Evolutionary conservation across 2,797 vertebrate genomes (phyloP).

Genomic region (Epinephelus awoara): DNA sequence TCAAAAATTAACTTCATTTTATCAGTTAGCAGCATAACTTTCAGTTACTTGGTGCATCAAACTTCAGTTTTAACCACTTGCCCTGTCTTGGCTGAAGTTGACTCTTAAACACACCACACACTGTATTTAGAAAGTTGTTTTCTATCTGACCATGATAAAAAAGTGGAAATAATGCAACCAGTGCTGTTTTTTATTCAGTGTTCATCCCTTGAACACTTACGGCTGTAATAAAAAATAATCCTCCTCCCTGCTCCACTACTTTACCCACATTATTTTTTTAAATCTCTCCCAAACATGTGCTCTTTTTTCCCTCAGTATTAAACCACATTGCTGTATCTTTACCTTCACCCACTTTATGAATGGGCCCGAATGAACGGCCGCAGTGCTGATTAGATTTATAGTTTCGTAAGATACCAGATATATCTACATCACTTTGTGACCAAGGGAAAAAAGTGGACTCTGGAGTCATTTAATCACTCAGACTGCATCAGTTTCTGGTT

Average conservation of each 20-base stretch:
- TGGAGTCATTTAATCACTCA: not conserved
- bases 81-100: not conserved
- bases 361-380: conserved; percentile 2
- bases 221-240: not conserved
- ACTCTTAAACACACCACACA: not conserved
- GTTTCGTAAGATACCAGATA: conserved; percentile 55
- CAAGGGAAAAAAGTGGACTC: not conserved
- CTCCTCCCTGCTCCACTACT: not conserved
- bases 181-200: conserved; percentile 1
- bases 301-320: not conserved
- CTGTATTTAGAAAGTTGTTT: conserved; percentile 8
- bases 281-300: conserved; percentile 24
- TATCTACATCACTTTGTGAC: conserved; percentile 5
- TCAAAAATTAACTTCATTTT: too few species aligned
- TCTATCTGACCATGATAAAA: not conserved
- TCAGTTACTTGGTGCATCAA: not conserved
- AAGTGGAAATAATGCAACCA: conserved; percentile 1
- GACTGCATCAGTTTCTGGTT: not conserved
- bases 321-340: conserved; percentile 17
- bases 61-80: not conserved
- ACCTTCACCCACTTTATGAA: conserved; percentile 46
- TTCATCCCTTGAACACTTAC: conserved; percentile 33
- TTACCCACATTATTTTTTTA: conserved; percentile 22
- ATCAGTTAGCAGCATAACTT: not conserved
- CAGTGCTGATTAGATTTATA: conserved; percentile 53